A percentile compares a stretch with the other conserved stretches of the same genome.
Conservation (phyloP, 2,888 invertebrate species). For the Leucoma salicis region DNA sequence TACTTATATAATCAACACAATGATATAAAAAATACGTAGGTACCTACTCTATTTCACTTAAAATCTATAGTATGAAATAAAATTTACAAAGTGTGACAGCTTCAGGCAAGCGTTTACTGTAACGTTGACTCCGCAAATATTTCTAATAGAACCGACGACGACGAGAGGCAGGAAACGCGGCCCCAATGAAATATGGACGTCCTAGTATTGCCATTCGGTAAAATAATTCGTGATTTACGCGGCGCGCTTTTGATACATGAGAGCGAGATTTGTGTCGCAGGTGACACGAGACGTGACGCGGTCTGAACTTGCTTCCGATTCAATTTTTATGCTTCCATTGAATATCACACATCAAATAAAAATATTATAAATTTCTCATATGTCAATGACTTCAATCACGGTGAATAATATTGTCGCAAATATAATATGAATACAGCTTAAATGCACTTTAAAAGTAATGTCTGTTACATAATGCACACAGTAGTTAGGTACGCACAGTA, state of each 20-base stretch:
- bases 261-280: slow-evolving; percentile 53
- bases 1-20: too few species aligned
- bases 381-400: slow-evolving; percentile 10
- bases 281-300: slow-evolving; percentile 40
- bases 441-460: too few species aligned
- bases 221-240: slow-evolving; percentile 70
- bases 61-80: too few species aligned
- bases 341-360: slow-evolving; percentile 32
- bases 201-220: slow-evolving; percentile 56
- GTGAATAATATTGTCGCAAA: too few species aligned
- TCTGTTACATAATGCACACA: too few species aligned
- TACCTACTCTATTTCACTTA: too few species aligned
- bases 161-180: slow-evolving; percentile 51
- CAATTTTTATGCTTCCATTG: slow-evolving; percentile 49
- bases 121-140: slow-evolving; percentile 58
- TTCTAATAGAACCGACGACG: slow-evolving; percentile 49
- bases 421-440: too few species aligned
- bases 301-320: slow-evolving; percentile 47
- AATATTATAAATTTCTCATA: slow-evolving; percentile 21
- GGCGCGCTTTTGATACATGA: slow-evolving; percentile 59
- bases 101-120: slow-evolving; percentile 31
- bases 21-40: too few species aligned
- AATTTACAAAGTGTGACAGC: too few species aligned
- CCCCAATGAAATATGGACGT: slow-evolving; percentile 56
- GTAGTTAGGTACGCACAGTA: too few species aligned